These are phyloP conservation scores for Propithecus deckenii DNA, from an alignment of 2,797 vertebrate species.

Conservation along the genomic window DNA sequence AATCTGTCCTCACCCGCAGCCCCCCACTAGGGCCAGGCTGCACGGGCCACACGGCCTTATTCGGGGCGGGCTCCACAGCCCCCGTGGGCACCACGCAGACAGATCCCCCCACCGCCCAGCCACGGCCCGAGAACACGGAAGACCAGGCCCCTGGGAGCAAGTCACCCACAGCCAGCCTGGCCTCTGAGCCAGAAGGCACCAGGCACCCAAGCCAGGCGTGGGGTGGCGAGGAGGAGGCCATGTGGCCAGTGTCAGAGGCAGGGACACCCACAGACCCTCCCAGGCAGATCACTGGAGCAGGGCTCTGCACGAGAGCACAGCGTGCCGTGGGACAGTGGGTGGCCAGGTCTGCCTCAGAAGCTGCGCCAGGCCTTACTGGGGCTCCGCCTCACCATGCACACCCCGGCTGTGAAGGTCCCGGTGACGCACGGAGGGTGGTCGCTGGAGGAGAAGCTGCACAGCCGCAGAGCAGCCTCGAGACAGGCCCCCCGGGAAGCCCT, in stretches of 20 bases:
- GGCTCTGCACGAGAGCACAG: too few relatives aligned
- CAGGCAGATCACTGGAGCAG: not conserved
- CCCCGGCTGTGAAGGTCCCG: not conserved
- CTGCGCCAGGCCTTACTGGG: not conserved
- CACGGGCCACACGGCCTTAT: not conserved
- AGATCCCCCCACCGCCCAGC: not conserved
- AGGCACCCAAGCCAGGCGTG: accelerated
- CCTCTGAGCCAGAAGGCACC: not conserved
- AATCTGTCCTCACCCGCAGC: not conserved
- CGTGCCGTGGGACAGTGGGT: accelerated
- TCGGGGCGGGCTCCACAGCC: not conserved
- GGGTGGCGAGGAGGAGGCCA: accelerated
- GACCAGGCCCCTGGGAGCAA: not conserved
- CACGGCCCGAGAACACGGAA: not conserved
- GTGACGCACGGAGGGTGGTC: too few relatives aligned
- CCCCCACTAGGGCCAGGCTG: too few relatives aligned
- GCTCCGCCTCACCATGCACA: too few relatives aligned
- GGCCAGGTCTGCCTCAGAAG: not conserved
- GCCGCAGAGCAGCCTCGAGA: not conserved
- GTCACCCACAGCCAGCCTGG: too few relatives aligned
- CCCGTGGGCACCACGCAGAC: not conserved
- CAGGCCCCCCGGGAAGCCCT: not conserved
- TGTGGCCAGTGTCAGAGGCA: not conserved
- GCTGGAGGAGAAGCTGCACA: too few relatives aligned
- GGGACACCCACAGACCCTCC: not conserved